Evolutionary conservation across 2,113 vertebrate genomes (phyloP).

Genomic region (Chaenocephalus aceratus): DNA sequence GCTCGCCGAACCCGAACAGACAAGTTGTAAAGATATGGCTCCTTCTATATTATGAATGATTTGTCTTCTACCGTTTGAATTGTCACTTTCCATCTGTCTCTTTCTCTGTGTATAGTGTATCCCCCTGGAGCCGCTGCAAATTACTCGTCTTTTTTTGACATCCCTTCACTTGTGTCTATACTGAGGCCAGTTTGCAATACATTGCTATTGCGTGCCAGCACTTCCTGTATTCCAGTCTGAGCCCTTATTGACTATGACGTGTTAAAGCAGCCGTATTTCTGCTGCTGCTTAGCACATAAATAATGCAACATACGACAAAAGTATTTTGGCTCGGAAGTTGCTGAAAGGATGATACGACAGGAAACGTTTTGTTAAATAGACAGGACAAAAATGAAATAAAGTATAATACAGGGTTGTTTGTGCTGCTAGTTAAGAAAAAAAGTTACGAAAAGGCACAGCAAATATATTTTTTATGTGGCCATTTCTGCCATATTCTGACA

Average conservation of each 20-base stretch:
- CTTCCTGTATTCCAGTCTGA: neutral
- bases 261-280: slow-evolving; percentile 38
- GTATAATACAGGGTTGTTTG: neutral
- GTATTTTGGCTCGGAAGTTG: neutral
- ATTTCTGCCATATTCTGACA: slow-evolving; percentile 46
- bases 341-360: neutral
- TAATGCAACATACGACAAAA: slow-evolving; percentile 27
- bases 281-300: slow-evolving; percentile 42
- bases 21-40: slow-evolving; percentile 17
- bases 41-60: slow-evolving; percentile 23
- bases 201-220: slow-evolving; percentile 17
- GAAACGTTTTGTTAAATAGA: neutral
- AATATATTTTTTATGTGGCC: slow-evolving; percentile 15
- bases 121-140: slow-evolving; percentile 13
- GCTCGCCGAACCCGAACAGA: neutral
- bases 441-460: slow-evolving; percentile 11
- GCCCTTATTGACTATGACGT: slow-evolving; percentile 34
- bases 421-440: neutral
- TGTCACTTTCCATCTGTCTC: slow-evolving; percentile 20
- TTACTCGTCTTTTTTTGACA: slow-evolving; percentile 18
- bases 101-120: slow-evolving; percentile 10
- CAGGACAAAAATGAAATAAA: neutral
- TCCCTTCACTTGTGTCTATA: neutral
- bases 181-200: slow-evolving; percentile 1
- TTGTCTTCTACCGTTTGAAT: slow-evolving; percentile 25